Evolutionary conservation across 2,888 invertebrate genomes (phyloP).

Genomic region (Holacanthella duospinosa): DNA sequence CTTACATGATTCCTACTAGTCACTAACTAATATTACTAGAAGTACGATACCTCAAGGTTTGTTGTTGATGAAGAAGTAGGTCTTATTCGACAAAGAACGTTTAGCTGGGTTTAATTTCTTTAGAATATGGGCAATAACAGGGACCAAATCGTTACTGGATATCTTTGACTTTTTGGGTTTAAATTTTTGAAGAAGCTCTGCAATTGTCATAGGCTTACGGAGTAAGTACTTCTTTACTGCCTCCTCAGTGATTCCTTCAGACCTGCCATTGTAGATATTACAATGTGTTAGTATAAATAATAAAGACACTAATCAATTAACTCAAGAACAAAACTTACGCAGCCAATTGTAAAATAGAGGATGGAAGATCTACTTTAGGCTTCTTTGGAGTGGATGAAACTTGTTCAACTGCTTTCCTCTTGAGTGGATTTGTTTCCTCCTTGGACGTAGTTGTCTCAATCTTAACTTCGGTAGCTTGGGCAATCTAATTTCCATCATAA

Average conservation of each 20-base stretch:
- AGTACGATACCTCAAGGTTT: too few species aligned
- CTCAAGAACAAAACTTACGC: conserved; percentile 22
- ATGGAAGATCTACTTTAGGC: conserved; percentile 46
- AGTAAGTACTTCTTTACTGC: conserved; percentile 86
- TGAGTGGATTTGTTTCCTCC: conserved; percentile 13
- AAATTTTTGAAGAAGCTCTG: conserved; percentile 87
- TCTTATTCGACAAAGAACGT: conserved; percentile 81
- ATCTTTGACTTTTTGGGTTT: conserved; percentile 86
- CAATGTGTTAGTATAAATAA: conserved; percentile 10
- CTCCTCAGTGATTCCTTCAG: conserved; percentile 86
- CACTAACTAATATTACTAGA: too few species aligned
- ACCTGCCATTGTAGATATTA: conserved; percentile 48
- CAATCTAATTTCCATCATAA: too few species aligned
- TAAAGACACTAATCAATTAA: conserved; percentile 5
- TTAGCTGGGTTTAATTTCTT: conserved; percentile 89
- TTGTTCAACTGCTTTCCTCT: conserved; percentile 27
- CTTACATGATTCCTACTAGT: too few species aligned
- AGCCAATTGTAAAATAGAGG: conserved; percentile 42
- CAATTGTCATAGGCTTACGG: conserved; percentile 96
- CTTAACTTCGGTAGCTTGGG: conserved; percentile 44
- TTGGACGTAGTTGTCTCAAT: too few species aligned
- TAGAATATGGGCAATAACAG: conserved; percentile 85
- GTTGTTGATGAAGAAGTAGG: conserved; percentile 59
- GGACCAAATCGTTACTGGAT: conserved; percentile 79
- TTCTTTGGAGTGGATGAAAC: conserved; percentile 46